Evolutionary conservation across 1,140 invertebrate genomes (phyloP), one percentile per base, ranked within the genome.

Genomic region (Asbolus verrucosus): DNA sequence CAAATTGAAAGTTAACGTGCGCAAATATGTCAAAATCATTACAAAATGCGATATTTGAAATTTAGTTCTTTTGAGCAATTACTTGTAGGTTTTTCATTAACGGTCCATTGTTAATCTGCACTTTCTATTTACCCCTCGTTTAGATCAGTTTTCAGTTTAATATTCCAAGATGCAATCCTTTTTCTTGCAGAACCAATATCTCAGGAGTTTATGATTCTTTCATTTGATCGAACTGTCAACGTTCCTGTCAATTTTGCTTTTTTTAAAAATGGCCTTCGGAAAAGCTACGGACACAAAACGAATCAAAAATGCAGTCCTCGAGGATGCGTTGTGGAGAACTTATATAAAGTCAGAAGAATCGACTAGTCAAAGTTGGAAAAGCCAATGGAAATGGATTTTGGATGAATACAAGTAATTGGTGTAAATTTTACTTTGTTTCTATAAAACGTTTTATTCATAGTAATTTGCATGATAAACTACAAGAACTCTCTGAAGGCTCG

Each of bases 121-220:
- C 61, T 63, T 63, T 63, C 61, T 41, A 63, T 63, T 63, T 38
- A 41, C 30, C 19, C 14, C 31, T 39, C 14, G 19, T 62, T 62
- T 30, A n/a, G n/a, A 46, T 19, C 14, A 16, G n/a, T 16, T 16
- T 9, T 16, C 41, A 46, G 14, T 18, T 30, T 30, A 46, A 16
- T 46, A n/a, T 18, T 15, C 8, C 39, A n/a, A n/a, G n/a, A n/a
- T n/a, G n/a, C n/a, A n/a, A n/a, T n/a, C n/a, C n/a, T n/a, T n/a
- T n/a, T n/a, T n/a, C n/a, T n/a, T n/a, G n/a, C n/a, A n/a, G n/a
- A n/a, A n/a, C n/a, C n/a, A n/a, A n/a, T n/a, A n/a, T n/a, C n/a
- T n/a, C n/a, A n/a, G n/a, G n/a, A n/a, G n/a, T n/a, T n/a, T n/a
- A n/a, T n/a, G n/a, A n/a, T n/a, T n/a, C n/a, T n/a, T n/a, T n/a